A percentile compares a stretch with the other conserved stretches of the same genome.
phyloP scores from a whole-genome alignment of 1,140 invertebrate genomes.

The Caenorhabditis inopinata region DNA sequence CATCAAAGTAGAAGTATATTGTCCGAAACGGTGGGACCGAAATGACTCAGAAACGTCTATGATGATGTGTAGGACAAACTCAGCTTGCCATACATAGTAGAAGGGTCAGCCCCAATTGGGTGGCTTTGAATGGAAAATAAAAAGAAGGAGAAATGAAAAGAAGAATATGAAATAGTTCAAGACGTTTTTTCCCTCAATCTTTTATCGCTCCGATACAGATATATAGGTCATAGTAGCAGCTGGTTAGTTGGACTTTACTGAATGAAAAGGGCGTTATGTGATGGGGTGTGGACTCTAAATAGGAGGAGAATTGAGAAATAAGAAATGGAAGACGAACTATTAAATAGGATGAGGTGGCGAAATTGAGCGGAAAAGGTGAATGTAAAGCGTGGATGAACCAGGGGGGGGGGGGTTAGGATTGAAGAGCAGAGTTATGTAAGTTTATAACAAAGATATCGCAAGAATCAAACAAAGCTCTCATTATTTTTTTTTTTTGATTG shows the following conservation, averaged over 20 bases:
- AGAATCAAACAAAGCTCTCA: no score
- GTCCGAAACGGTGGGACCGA: slow-evolving; percentile 14
- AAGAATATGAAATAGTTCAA: slow-evolving; percentile 22
- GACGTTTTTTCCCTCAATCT: slow-evolving; percentile 3
- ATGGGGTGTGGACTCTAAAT: slow-evolving; percentile 12
- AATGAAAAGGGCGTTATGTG: background rate
- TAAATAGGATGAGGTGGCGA: background rate
- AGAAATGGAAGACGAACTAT: no score
- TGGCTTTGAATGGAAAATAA: background rate
- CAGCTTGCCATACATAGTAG: background rate
- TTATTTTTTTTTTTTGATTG: no score
- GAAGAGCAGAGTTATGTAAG: no score
- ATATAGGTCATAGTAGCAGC: slow-evolving; percentile 23
- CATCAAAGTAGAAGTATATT: background rate
- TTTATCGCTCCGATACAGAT: slow-evolving; percentile 6
- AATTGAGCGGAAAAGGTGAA: background rate
- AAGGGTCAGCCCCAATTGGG: slow-evolving; percentile 7
- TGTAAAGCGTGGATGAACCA: no score
- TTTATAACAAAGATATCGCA: no score
- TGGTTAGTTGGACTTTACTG: background rate
- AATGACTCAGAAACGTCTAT: background rate
- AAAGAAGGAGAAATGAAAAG: background rate
- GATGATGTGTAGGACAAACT: slow-evolving; percentile 22
- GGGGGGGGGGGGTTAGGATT: no score
- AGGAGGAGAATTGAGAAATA: background rate